Conservation (phyloP, 2,888 invertebrate genomes). For the Synergus laeviventris region DNA sequence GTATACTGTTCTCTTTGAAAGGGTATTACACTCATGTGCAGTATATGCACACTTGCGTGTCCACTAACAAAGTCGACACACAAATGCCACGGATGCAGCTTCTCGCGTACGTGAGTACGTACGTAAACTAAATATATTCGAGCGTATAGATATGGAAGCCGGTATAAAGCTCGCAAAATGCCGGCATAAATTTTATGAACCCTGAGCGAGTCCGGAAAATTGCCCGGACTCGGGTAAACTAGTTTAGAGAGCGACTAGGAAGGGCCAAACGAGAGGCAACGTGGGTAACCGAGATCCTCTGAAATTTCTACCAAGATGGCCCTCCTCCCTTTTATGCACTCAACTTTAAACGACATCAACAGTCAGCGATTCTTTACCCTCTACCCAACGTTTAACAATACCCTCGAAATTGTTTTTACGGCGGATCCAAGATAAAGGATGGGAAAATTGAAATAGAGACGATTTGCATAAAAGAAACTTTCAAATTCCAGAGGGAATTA, state of each 20-base stretch:
- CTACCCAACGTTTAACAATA: conserved; percentile 20
- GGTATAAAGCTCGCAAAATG: conserved; percentile 61
- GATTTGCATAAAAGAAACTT: conserved; percentile 14
- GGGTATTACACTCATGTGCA: neutral
- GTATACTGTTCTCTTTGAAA: neutral
- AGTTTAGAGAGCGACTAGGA: conserved; percentile 43
- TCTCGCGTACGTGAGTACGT: conserved; percentile 33
- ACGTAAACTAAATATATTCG: conserved; percentile 41
- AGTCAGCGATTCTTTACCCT: conserved; percentile 33
- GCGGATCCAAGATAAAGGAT: conserved; percentile 16
- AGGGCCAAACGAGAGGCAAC: conserved; percentile 43
- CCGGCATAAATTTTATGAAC: conserved; percentile 64
- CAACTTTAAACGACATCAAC: conserved; percentile 29
- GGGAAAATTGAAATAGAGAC: conserved; percentile 29
- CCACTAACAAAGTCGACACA: conserved; percentile 33
- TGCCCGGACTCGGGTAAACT: conserved; percentile 53
- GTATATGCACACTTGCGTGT: neutral
- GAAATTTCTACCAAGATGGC: conserved; percentile 30
- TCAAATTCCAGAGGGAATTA: neutral
- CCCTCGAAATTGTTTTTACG: conserved; percentile 28
- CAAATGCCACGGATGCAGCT: conserved; percentile 28
- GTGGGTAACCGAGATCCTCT: conserved; percentile 35
- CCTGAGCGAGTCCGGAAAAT: conserved; percentile 59
- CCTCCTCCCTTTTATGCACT: conserved; percentile 26
- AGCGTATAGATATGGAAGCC: conserved; percentile 45